These are phyloP conservation scores for Rhyacichthys aspro DNA, from an alignment of 2,797 vertebrate species.

Conservation along the genomic window DNA sequence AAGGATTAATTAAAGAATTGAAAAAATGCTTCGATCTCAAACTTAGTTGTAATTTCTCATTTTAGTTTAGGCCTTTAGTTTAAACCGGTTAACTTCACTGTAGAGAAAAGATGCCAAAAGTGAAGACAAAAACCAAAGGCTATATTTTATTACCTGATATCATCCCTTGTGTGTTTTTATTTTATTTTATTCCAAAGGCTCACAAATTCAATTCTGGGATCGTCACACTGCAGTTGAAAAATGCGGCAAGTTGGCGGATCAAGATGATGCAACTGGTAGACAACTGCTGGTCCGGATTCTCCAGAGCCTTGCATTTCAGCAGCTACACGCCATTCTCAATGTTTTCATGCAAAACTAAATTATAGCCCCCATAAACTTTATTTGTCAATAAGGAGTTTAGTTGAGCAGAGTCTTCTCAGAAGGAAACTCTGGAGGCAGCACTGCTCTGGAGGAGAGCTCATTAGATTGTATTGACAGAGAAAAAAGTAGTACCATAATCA, in stretches of 20 bases:
- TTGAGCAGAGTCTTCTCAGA: slow-evolving; percentile 19
- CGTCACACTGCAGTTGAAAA: slow-evolving; percentile 81
- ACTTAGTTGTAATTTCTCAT: too few relatives aligned
- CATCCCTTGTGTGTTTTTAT: background rate
- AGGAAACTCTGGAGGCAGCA: slow-evolving; percentile 31
- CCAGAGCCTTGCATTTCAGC: slow-evolving; percentile 48
- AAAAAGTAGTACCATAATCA: background rate
- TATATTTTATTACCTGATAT: background rate
- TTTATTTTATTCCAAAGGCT: slow-evolving; percentile 36
- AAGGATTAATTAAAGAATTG: too few relatives aligned
- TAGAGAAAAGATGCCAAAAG: slow-evolving; percentile 44
- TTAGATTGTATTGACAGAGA: slow-evolving; percentile 30
- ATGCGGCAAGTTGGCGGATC: slow-evolving; percentile 79
- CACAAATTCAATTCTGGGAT: slow-evolving; percentile 59
- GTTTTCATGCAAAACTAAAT: slow-evolving; percentile 35
- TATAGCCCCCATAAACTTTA: slow-evolving; percentile 5
- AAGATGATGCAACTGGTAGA: slow-evolving; percentile 85
- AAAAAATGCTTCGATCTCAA: too few relatives aligned
- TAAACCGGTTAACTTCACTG: too few relatives aligned
- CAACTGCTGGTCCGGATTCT: slow-evolving; percentile 67
- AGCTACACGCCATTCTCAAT: slow-evolving; percentile 26
- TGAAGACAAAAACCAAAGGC: slow-evolving; percentile 28
- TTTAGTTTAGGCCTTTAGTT: too few relatives aligned
- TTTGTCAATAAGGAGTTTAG: slow-evolving; percentile 15
- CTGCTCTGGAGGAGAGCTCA: slow-evolving; percentile 10